Conservation (phyloP, 2,888 invertebrate species). For the Lacanobia wlatinum region DNA sequence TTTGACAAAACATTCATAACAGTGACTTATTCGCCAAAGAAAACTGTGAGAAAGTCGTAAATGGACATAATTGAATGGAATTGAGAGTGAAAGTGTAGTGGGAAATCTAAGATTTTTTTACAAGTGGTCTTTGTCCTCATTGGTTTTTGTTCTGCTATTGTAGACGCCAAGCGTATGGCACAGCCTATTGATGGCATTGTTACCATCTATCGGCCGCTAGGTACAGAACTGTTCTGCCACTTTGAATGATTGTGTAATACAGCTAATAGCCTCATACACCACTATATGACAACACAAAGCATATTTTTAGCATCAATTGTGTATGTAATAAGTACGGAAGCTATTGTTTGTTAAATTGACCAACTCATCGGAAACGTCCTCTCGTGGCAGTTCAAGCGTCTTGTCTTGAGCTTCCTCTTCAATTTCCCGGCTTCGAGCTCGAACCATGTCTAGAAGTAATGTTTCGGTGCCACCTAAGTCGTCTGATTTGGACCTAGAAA, state of each 20-base stretch:
- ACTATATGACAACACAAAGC: not conserved
- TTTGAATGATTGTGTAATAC: not conserved
- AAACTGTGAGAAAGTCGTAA: constrained; percentile 82
- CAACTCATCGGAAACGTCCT: constrained; percentile 78
- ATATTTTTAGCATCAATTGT: not conserved
- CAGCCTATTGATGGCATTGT: constrained; percentile 30
- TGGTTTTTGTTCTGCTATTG: constrained; percentile 59
- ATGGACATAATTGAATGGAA: constrained; percentile 80
- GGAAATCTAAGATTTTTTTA: constrained; percentile 72
- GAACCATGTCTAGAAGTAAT: constrained; percentile 82
- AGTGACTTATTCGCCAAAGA: constrained; percentile 62
- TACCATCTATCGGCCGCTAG: not conserved
- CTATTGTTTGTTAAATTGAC: constrained; percentile 47
- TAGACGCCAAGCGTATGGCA: constrained; percentile 32
- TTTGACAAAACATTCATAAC: constrained; percentile 39
- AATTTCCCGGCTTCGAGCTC: constrained; percentile 78
- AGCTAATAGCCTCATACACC: not conserved
- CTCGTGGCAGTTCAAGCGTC: constrained; percentile 74
- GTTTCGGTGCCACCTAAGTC: constrained; percentile 79
- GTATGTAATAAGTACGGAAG: not conserved
- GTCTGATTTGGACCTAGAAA: constrained; percentile 49
- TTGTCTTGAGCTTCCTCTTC: constrained; percentile 77
- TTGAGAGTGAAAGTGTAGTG: constrained; percentile 82
- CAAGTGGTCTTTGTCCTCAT: constrained; percentile 71
- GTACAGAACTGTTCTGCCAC: not conserved